Evolutionary conservation across 2,113 vertebrate genomes (phyloP), one percentile per base, ranked within the genome.

Genomic region (Bubo scandiacus): DNA sequence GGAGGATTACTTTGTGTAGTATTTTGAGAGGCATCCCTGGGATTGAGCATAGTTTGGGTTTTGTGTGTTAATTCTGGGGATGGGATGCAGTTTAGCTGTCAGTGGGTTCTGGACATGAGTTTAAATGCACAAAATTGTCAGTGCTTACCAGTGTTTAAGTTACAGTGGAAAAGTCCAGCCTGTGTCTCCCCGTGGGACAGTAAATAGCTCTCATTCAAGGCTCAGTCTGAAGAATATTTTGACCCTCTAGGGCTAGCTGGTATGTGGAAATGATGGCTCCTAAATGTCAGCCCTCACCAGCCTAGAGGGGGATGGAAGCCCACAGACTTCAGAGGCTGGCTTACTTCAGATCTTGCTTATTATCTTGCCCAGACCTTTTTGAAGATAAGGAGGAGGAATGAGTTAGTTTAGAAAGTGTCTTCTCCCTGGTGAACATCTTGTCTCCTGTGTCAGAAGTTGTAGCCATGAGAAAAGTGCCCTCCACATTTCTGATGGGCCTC

Each of bases 151-250:
- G 27, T 57, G 17, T 77, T 92, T 59, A 73, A 73, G n/a, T 54
- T 86, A 43, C 43, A 40, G 18, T 17, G 49, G 55, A 15, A n/a
- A 94, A 84, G 63, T 66, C 42, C 63, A 85, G 25, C 26, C 34
- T 79, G 22, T 22, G 23, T 77, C 81, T 63, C 82, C 17, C 36
- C 12, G 6, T 65, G 32, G 47, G 74, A 72, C 17, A 23, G 58
- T 45, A 66, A 91, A 43, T 68, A 55, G 12, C n/a, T 86, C 21
- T 89, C 45, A 72, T 25, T 78, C n/a, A 70, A 47, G 16, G 36
- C 15, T 94, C 70, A 73, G 15, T 23, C 52, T 88, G n/a, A 78
- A 66, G 36, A 55, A n/a, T 32, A 61, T 92, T 89, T 92, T 66
- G 40, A 45, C 5, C 10, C 6, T 67, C 16, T 61, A 9, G 57